Base-by-base conservation (phyloP, 2,888 invertebrate genomes). In the Augiades crinisus region DNA sequence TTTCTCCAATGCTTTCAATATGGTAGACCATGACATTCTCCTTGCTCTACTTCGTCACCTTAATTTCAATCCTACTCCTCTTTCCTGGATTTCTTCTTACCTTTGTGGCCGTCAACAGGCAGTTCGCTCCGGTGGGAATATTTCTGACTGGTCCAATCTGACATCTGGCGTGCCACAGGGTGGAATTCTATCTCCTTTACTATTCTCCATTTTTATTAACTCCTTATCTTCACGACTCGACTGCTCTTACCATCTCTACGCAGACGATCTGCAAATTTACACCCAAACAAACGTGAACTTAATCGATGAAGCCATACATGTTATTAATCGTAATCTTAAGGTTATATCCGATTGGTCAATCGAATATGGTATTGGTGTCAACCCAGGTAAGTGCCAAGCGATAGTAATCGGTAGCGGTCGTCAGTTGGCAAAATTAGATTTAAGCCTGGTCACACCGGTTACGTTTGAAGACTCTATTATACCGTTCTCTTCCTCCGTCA, bases 131-230 rank as follows among this genome's bases (percentile, higher is more conserved):
- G 13, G 31, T 2, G 8, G 8, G 2, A 5, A 13, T 4, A 2
- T 5, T 2, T 45, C 44, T 5, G n/a, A n/a, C 10, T 45, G 44
- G 44, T 10, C 2, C 5, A n/a, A 12, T 2, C n/a, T 45, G 0
- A 2, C 3, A 6, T 31, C 44, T n/a, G 44, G 44, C 4, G 44
- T 45, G 6, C 44, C n/a, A n/a, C n/a, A n/a, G n/a, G n/a, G n/a
- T n/a, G n/a, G n/a, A n/a, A n/a, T n/a, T n/a, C n/a, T n/a, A 5
- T 44, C 44, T 10, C 34, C 45, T 3, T 7, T 45, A 4, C 7
- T 45, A n/a, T 44, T 44, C 3, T 31, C 44, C 0, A 5, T 44
- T 13, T 44, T 44, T 13, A 31, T 43, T 19, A 43, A 43, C 4
- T 43, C 16, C n/a, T 4, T 43, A 1, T 43, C 36, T 17, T 10